Evolutionary conservation across 2,888 invertebrate species (phyloP).

Genomic region (Heteromurus nitidus): DNA sequence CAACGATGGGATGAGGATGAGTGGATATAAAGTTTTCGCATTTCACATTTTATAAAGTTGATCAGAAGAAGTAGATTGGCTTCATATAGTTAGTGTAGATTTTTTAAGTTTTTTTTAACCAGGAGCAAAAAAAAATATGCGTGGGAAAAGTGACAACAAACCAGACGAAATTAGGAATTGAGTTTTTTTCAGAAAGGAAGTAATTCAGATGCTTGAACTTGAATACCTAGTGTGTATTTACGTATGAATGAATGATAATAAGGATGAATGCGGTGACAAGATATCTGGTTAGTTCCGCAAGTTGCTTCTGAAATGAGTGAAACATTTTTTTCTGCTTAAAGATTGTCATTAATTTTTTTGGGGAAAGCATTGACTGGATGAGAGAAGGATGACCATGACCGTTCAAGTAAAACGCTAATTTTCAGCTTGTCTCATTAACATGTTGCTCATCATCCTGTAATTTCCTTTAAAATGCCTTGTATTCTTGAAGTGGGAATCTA

Average conservation of each 20-base stretch:
- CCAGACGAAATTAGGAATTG: slow-evolving; percentile 2
- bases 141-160: not conserved
- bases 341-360: no score
- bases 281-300: slow-evolving; percentile 44
- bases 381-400: not conserved
- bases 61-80: slow-evolving; percentile 29
- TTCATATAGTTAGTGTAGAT: slow-evolving; percentile 11
- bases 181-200: not conserved
- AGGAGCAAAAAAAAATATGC: not conserved
- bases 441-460: no score
- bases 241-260: not conserved
- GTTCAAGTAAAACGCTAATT: slow-evolving; percentile 60
- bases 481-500: no score
- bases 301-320: no score
- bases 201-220: not conserved
- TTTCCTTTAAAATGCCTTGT: no score
- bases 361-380: not conserved
- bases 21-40: no score
- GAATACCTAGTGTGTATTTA: no score
- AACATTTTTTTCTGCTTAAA: no score
- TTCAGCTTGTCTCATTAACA: slow-evolving; percentile 68
- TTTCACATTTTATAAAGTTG: not conserved
- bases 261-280: slow-evolving; percentile 18
- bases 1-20: not conserved
- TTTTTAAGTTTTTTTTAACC: not conserved